Evolutionary conservation across 2,888 invertebrate species (phyloP), one percentile per base, ranked within the genome.

Genomic region (Drosophila barbarae): DNA sequence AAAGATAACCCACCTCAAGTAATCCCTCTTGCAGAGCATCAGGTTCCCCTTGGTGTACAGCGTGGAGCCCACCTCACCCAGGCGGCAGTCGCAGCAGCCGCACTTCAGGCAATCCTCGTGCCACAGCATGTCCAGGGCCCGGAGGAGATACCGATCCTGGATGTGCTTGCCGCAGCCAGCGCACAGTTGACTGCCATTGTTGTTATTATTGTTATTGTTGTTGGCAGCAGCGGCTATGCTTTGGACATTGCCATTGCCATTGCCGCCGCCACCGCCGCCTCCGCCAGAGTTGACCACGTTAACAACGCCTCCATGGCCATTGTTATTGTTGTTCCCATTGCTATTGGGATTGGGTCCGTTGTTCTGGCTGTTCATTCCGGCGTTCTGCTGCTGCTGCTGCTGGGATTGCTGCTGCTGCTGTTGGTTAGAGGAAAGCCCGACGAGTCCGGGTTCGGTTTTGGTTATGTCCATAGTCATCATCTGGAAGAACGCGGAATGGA

Each of bases 51-150:
- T 96, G 52, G 97, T 96, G 90, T 97, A 98, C 54, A 98, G 93
- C 36, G 98, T 97, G 72, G 96, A 96, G 23, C 98, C 98, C 50
- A 98, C 98, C 90, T 98, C 98, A 21, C 98, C 98, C 63, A 98
- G 93, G 56, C 98, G 93, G 89, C 98, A 98, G 90, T 98, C 97
- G 90, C 98, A 98, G 91, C 98, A 98, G 80, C 97, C 96, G 89
- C 97, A 97, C 90, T 98, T 98, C 69, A 98, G 93, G 89, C 98
- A 98, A 91, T 98, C 98, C 90, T 98, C 98, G 90, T 98, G 98
- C 98, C 98, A 98, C 87, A 94, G 94, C 90, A 96, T 93, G 89
- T 98, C 98, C 86, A 98, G 90, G 3, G 98, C 98, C 89, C 96
- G 96, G 86, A 98, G 92, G 76, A 98, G 92, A 89, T 93, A 97